phyloP scores from a whole-genome alignment of 2,888 invertebrate genomes.

The Ormyrus nitidulus region DNA sequence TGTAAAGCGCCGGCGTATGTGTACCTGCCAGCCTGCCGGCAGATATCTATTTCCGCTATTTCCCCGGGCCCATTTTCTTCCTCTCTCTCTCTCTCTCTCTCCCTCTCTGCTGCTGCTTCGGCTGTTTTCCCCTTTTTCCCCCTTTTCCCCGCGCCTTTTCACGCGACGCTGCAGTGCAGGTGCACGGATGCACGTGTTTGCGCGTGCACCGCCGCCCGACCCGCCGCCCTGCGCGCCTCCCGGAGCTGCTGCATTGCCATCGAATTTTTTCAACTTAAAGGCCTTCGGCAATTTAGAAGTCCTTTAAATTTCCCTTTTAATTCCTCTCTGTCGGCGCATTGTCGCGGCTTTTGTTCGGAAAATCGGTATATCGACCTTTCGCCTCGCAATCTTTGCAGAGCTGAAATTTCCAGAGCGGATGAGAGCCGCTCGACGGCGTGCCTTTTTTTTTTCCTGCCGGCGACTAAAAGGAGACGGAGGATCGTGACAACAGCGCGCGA shows the following conservation, averaged over 20 bases:
- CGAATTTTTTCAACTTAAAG: no score
- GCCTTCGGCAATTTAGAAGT: conserved; percentile 41
- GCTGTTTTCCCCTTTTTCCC: neutral
- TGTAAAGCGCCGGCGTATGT: conserved; percentile 37
- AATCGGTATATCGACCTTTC: conserved; percentile 7
- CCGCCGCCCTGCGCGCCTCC: no score
- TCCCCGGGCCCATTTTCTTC: conserved; percentile 55
- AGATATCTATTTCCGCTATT: conserved; percentile 65
- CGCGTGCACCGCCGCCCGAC: no score
- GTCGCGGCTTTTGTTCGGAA: conserved; percentile 20
- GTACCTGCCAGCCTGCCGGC: conserved; percentile 60
- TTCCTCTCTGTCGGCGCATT: neutral
- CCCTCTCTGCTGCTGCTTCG: conserved; percentile 1
- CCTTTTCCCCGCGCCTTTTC: conserved; percentile 25
- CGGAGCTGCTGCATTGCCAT: no score
- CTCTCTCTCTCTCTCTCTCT: conserved; percentile 18
- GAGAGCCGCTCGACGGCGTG: neutral
- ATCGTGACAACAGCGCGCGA: conserved; percentile 50
- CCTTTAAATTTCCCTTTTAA: conserved; percentile 34
- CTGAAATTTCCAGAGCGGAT: conserved; percentile 37
- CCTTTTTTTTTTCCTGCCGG: conserved; percentile 18
- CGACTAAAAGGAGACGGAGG: conserved; percentile 32
- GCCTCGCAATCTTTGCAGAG: conserved; percentile 18
- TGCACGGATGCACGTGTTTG: conserved; percentile 42
- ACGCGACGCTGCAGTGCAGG: conserved; percentile 39